These are phyloP conservation scores for Calameuta pallipes DNA, from an alignment of 2,888 invertebrate genomes.

Conservation along the genomic window DNA sequence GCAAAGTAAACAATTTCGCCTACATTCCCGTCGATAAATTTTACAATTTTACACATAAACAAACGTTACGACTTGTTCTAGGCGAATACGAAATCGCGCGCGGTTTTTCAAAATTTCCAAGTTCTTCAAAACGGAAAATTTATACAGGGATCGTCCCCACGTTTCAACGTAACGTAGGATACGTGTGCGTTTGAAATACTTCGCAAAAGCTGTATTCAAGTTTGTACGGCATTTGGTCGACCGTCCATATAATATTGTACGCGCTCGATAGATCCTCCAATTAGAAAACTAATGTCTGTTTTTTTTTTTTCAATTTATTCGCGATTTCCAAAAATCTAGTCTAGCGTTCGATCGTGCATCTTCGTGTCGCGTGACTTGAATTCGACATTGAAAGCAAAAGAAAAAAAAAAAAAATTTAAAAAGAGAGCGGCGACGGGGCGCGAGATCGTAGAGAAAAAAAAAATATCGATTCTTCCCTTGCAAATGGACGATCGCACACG, in stretches of 20 bases:
- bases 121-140: slow-evolving; percentile 10
- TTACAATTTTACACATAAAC: slow-evolving; percentile 61
- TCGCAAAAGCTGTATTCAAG: background rate
- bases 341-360: slow-evolving; percentile 5
- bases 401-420: slow-evolving; percentile 26
- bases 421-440: background rate
- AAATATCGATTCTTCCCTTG: background rate
- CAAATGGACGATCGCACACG: slow-evolving; percentile 1
- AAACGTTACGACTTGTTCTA: slow-evolving; percentile 8
- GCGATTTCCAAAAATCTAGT: background rate
- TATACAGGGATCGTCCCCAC: slow-evolving; percentile 10
- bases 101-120: background rate
- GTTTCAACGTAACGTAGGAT: slow-evolving; percentile 14
- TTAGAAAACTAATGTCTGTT: background rate
- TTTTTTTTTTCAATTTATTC: background rate
- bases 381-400: slow-evolving; percentile 7
- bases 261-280: background rate
- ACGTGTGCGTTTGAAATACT: background rate
- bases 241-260: background rate
- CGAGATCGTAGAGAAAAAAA: background rate
- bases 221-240: background rate
- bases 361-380: background rate
- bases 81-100: slow-evolving; percentile 4
- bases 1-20: slow-evolving; percentile 40
- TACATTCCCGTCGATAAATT: slow-evolving; percentile 49